Conservation (phyloP, 2,888 invertebrate genomes). For the Aquatica leii region DNA sequence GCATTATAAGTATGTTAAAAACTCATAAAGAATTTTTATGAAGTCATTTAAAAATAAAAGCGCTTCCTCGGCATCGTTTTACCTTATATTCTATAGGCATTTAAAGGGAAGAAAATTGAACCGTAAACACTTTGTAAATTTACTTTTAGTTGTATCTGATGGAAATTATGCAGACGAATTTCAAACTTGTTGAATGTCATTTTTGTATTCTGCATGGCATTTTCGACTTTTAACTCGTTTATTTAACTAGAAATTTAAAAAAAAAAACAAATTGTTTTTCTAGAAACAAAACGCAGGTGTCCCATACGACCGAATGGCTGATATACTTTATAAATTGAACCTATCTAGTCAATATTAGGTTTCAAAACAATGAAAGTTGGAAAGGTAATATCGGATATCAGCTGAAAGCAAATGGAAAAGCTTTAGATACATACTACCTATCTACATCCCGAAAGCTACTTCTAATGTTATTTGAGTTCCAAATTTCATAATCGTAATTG, state of each 20-base stretch:
- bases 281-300: constrained; percentile 43
- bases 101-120: constrained; percentile 29
- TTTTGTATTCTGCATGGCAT: constrained; percentile 6
- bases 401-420: constrained; percentile 26
- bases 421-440: constrained; percentile 12
- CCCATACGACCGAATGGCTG: constrained; percentile 43
- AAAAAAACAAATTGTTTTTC: constrained; percentile 12
- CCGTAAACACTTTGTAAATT: constrained; percentile 31
- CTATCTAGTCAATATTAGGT: constrained; percentile 40
- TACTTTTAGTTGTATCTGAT: constrained; percentile 29
- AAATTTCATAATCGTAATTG: constrained; percentile 13
- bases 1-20: constrained; percentile 25
- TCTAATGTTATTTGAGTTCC: constrained; percentile 12
- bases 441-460: constrained; percentile 16
- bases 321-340: constrained; percentile 45
- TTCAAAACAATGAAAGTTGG: constrained; percentile 32
- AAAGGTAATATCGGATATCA: constrained; percentile 32
- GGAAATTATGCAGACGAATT: constrained; percentile 29
- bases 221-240: constrained; percentile 16
- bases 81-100: constrained; percentile 22
- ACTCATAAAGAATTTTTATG: constrained; percentile 31
- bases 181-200: constrained; percentile 28
- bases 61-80: constrained; percentile 14
- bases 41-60: constrained; percentile 27
- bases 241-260: constrained; percentile 12